Conservation (phyloP, 2,113 vertebrate genomes). For the Himantopus leucocephalus region DNA sequence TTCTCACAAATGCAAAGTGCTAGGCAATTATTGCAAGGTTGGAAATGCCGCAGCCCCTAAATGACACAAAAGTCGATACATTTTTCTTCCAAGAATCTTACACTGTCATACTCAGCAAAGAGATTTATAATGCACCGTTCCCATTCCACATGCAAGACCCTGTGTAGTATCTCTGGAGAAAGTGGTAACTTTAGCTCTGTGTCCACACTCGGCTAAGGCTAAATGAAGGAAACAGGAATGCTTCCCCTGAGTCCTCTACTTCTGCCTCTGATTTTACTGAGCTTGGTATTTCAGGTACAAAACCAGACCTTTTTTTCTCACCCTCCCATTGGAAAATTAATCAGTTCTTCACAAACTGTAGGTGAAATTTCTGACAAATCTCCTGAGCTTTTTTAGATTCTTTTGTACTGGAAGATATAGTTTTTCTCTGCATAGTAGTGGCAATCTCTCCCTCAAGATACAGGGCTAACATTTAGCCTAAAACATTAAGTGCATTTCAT, state of each 20-base stretch:
- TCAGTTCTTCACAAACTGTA: slow-evolving; percentile 5
- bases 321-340: slow-evolving; percentile 20
- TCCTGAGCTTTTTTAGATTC: neutral
- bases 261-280: slow-evolving; percentile 21
- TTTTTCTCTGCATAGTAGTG: neutral
- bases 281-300: slow-evolving; percentile 11
- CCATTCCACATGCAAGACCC: neutral
- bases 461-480: neutral
- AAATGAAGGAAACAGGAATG: slow-evolving; percentile 64
- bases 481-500: neutral
- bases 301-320: neutral
- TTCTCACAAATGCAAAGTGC: slow-evolving; percentile 55
- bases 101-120: neutral
- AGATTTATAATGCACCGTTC: slow-evolving; percentile 25
- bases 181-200: neutral
- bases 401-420: neutral
- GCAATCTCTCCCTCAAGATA: neutral
- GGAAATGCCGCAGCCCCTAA: slow-evolving; percentile 18
- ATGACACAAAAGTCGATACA: neutral
- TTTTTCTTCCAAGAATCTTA: slow-evolving; percentile 16
- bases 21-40: slow-evolving; percentile 18
- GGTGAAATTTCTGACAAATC: slow-evolving; percentile 47
- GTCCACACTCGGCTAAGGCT: neutral
- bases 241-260: neutral
- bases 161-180: slow-evolving; percentile 19